phyloP scores from a whole-genome alignment of 2,797 vertebrate genomes.

The Lagorchestes hirsutus region DNA sequence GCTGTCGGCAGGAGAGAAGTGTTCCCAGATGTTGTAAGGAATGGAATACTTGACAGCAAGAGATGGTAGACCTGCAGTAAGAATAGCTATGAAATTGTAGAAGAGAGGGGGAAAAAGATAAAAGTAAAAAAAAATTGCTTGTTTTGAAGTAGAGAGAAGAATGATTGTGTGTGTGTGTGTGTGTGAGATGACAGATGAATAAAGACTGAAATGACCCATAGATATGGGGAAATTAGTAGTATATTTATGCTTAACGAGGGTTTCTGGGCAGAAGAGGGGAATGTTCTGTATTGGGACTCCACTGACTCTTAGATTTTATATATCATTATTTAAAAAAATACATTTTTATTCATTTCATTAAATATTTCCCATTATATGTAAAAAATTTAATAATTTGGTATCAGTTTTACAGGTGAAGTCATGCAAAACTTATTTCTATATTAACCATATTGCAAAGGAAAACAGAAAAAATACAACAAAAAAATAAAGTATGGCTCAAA shows the following conservation, averaged over 20 bases:
- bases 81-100: neutral
- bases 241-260: neutral
- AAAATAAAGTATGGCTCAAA: neutral
- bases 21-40: neutral
- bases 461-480: neutral
- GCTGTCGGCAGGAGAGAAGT: neutral
- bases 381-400: neutral
- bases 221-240: neutral
- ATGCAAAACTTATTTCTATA: too few relatives aligned
- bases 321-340: neutral
- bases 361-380: neutral
- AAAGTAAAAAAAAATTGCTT: neutral
- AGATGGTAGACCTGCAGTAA: neutral
- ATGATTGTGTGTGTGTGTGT: neutral
- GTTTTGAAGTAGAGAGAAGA: neutral
- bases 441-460: too few relatives aligned
- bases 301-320: neutral
- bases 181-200: neutral
- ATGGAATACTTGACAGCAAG: neutral
- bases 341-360: neutral
- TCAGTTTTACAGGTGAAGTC: neutral
- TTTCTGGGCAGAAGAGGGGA: neutral
- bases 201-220: neutral
- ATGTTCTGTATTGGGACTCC: neutral
- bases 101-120: neutral